These are phyloP conservation scores for Etheostoma spectabile DNA, from an alignment of 2,113 vertebrate genomes.

Conservation along the genomic window DNA sequence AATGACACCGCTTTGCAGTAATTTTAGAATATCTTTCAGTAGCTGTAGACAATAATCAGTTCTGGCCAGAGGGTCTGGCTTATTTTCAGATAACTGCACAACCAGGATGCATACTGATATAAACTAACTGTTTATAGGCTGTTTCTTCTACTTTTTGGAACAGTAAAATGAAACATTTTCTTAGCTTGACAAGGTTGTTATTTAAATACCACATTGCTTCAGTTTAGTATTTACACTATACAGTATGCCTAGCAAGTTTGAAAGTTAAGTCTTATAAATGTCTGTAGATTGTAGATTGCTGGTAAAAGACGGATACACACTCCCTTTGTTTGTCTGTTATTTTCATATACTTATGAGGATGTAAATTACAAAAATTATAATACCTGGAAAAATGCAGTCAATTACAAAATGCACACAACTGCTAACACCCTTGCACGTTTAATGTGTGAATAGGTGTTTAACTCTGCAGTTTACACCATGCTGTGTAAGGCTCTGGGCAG, in stretches of 20 bases:
- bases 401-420: background rate
- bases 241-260: background rate
- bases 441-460: constrained; percentile 85
- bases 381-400: background rate
- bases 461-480: constrained; percentile 87
- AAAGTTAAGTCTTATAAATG: background rate
- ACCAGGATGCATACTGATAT: background rate
- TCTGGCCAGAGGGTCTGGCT: background rate
- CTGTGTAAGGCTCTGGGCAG: constrained; percentile 77
- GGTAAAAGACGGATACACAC: background rate
- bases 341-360: background rate
- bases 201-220: background rate
- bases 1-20: too few relatives aligned
- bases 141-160: background rate
- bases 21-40: background rate
- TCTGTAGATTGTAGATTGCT: background rate
- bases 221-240: background rate
- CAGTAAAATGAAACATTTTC: background rate
- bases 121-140: background rate
- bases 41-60: background rate
- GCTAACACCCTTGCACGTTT: background rate
- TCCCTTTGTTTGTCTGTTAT: background rate
- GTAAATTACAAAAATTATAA: background rate
- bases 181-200: too few relatives aligned
- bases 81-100: background rate